These are phyloP conservation scores for Sebastes trivittatus DNA, from an alignment of 2,797 vertebrate genomes.

Conservation along the genomic window DNA sequence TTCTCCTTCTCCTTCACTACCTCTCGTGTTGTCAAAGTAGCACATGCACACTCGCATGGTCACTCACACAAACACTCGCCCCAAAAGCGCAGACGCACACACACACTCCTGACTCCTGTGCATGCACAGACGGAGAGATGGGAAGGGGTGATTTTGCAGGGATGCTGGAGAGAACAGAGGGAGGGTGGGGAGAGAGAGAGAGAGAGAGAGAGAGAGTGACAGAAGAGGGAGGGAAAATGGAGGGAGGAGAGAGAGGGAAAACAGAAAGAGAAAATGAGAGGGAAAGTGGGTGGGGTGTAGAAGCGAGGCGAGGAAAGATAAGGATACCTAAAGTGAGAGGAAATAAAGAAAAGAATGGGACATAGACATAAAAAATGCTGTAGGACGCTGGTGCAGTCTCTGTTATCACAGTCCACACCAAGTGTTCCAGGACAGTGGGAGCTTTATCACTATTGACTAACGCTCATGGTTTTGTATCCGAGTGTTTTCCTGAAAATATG, in stretches of 20 bases:
- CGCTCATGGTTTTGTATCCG: not conserved
- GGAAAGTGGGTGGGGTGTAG: not conserved
- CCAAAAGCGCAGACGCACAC: constrained; percentile 17
- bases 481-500: not conserved
- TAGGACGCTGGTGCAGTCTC: not conserved
- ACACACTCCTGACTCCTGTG: constrained; percentile 35
- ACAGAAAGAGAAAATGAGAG: constrained; percentile 17
- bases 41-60: constrained; percentile 64
- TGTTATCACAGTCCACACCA: not conserved
- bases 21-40: constrained; percentile 50
- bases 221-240: constrained; percentile 43
- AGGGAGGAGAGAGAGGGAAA: constrained; percentile 54
- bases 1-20: constrained; percentile 26
- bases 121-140: constrained; percentile 63
- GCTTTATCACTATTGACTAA: not conserved
- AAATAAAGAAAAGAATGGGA: not conserved
- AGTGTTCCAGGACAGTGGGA: not conserved
- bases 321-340: not conserved
- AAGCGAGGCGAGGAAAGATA: not conserved
- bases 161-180: constrained; percentile 58
- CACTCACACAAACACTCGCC: constrained; percentile 53
- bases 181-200: constrained; percentile 46
- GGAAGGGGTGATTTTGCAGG: constrained; percentile 61
- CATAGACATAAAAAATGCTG: not conserved
- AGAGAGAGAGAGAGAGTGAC: constrained; percentile 18